Percentiles rank a stretch among this genome's conserved stretches.
These are phyloP conservation scores for Drosophila willistoni DNA, from an alignment of 1,140 invertebrate species.

Conservation along the genomic window DNA sequence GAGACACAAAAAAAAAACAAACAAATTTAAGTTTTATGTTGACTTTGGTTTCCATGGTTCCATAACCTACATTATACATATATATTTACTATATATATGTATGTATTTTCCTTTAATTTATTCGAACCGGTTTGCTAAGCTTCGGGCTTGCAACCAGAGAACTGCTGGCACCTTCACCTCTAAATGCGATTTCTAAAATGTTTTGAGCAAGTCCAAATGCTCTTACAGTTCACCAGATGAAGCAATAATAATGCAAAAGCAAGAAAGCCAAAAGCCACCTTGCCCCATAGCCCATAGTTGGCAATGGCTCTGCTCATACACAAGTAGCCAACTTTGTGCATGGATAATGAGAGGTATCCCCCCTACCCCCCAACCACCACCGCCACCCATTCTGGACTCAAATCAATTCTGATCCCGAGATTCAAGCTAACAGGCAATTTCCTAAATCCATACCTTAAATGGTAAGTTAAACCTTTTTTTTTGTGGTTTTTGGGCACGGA, in stretches of 20 bases:
- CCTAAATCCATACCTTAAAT: constrained; percentile 75
- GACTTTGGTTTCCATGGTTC: constrained; percentile 12
- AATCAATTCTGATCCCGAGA: too few relatives aligned
- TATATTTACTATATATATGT: neutral
- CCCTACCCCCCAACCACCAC: neutral
- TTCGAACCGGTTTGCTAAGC: constrained; percentile 47
- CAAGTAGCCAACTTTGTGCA: constrained; percentile 60
- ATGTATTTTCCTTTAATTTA: constrained; percentile 50
- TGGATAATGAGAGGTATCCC: constrained; percentile 51
- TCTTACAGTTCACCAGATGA: constrained; percentile 61
- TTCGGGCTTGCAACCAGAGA: constrained; percentile 45
- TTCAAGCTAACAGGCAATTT: constrained; percentile 73
- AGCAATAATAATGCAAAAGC: constrained; percentile 74
- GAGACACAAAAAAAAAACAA: constrained; percentile 2
- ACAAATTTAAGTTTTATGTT: constrained; percentile 38
- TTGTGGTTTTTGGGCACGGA: constrained; percentile 72
- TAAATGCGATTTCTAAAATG: constrained; percentile 77
- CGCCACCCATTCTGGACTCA: neutral
- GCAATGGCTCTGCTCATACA: constrained; percentile 32
- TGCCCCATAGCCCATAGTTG: constrained; percentile 34
- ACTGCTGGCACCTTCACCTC: constrained; percentile 73
- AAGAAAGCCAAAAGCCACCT: neutral
- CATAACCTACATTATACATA: constrained; percentile 45
- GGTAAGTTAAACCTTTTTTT: constrained; percentile 47
- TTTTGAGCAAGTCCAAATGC: constrained; percentile 72